Evolutionary conservation across 2,113 vertebrate genomes (phyloP), one percentile per base, ranked within the genome.

Genomic region (Calypte anna): DNA sequence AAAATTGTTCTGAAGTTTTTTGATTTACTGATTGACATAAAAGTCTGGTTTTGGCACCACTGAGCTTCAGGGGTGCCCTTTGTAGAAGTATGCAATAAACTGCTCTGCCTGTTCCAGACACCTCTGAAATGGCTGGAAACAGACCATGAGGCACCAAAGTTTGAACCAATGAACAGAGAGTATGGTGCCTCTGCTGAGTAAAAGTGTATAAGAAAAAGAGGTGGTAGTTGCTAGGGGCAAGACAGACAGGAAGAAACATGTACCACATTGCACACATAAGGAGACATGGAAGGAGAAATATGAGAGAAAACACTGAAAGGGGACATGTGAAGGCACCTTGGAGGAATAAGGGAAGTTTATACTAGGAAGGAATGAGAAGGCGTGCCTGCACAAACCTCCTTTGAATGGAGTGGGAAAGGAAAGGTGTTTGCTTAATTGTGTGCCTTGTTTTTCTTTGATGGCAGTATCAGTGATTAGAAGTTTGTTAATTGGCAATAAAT

Each of bases 281-380:
- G 27, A 89, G 7, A 21, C 1, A 2, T 5, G 16, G 31, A 86
- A 72, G 33, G 25, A 82, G 63, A 72, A 79, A 43, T 23, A 9
- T 63, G 28, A 46, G 48, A 57, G 24, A 68, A 74, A 16, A 53
- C 5, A 2, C 13, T 44, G 23, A 44, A 27, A 59, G 18, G 36
- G 19, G 15, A 43, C 1, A 14, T 7, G 3, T 62, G 12, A 33
- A 62, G 21, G 3, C 20, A 7, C 4, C 0, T 46, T 44, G 25
- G n/a, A 73, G 54, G 43, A 61, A 36, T 6, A 19, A 27, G 28
- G 30, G 10, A 55, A 31, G 30, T 38, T 64, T 40, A 74, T 25
- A n/a, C 15, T 38, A 38, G 50, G 8, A 76, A 54, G 31, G 50
- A 57, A 3, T 55, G 40, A 70, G 36, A 14, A 66, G 25, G 16